Base-by-base conservation (phyloP, 1,140 invertebrate species). In the Drosophila nigromelanica region DNA sequence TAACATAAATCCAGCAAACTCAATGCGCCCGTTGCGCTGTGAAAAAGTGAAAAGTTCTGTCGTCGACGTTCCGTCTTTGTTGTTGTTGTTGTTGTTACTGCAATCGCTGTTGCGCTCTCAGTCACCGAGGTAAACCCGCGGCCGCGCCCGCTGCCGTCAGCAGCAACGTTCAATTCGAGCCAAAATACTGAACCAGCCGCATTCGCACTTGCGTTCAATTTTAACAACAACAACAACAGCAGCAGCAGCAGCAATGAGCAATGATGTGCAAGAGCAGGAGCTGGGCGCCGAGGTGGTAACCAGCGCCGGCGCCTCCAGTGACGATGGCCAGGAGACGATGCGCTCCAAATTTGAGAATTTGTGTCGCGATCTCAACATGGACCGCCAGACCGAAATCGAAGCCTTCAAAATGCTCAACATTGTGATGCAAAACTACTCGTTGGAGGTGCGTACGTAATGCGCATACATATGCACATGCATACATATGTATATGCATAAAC, bases 331-430 rank as follows among this genome's bases (percentile, higher is more conserved):
- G n/a, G 83, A 86, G 48, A 62, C 61, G 54, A 72, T 67, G 48
- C 69, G 80, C 37, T 56, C 61, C 43, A 82, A 73, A 45, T 87
- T 81, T 51, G 80, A 78, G 37, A 89, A 89, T 35, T 59, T 91
- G 24, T 92, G 91, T 64, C 80, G 86, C 14, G 83, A 92, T 43
- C 74, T 92, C 0, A 92, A 92, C 68, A 91, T 92, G 89, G 91
- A 92, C 61, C 58, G 71, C 0, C 75, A 80, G 39, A 92, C 91
- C 5, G 90, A 92, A 55, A 74, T 78, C n/a, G 58, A 70, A n/a
- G 76, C 89, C 24, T 91, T 69, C 39, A 58, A 76, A 7, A 90
- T 78, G 72, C 89, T 75, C 33, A 37, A 52, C 0, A 76, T 90
- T 30, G 82, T 91, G 18, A 67, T 70, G 5, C 67, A 89, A 50